phyloP scores from a whole-genome alignment of 2,888 invertebrate genomes.

The Diarsia rubi region DNA sequence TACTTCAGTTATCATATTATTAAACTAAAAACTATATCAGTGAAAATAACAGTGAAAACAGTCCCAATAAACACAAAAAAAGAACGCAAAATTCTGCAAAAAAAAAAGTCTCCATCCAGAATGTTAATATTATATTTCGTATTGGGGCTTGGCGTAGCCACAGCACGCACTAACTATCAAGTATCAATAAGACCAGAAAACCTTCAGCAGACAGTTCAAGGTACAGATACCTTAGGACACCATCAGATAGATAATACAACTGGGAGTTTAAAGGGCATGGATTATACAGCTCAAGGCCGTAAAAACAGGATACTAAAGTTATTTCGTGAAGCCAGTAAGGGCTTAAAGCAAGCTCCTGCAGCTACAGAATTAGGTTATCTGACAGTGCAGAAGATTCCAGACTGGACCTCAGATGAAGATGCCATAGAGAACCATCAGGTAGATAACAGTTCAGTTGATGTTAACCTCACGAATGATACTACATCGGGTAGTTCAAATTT shows the following conservation, averaged over 20 bases:
- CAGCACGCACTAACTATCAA: constrained; percentile 8
- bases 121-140: constrained; percentile 31
- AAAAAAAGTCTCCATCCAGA: constrained; percentile 1
- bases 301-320: too few relatives aligned
- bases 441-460: constrained; percentile 4
- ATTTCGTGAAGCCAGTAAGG: too few relatives aligned
- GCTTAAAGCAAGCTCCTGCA: too few relatives aligned
- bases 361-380: too few relatives aligned
- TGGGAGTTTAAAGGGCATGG: too few relatives aligned
- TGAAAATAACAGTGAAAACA: neutral
- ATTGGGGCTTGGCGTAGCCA: neutral
- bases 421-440: neutral
- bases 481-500: neutral
- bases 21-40: neutral
- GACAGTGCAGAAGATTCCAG: too few relatives aligned
- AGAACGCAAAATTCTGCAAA: neutral
- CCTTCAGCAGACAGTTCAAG: constrained; percentile 3
- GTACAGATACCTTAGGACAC: neutral
- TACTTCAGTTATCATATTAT: neutral
- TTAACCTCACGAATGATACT: neutral
- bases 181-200: neutral
- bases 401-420: too few relatives aligned
- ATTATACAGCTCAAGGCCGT: too few relatives aligned
- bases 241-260: neutral
- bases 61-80: neutral